Conservation (phyloP, 2,797 vertebrate species). For the Nothura maculosa region DNA sequence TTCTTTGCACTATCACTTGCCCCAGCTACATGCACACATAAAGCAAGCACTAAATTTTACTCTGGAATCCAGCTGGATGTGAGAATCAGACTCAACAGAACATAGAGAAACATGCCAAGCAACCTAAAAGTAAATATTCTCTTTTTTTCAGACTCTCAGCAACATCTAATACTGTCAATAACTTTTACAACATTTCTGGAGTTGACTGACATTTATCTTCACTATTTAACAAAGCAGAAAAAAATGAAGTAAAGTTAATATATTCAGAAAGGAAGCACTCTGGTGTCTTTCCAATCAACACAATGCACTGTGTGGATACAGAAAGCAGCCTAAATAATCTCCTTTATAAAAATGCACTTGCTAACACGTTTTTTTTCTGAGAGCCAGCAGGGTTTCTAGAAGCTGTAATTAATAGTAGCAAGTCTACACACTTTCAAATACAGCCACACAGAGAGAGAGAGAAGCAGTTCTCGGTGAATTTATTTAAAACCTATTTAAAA, state of each 20-base stretch:
- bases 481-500: constrained; percentile 11
- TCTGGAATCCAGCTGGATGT: neutral
- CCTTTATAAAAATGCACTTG: neutral
- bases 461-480: constrained; percentile 4
- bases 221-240: neutral
- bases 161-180: neutral
- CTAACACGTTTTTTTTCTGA: neutral
- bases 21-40: neutral
- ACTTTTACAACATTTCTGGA: neutral
- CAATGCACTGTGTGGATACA: neutral
- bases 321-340: neutral
- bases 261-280: neutral
- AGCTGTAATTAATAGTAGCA: constrained; percentile 2
- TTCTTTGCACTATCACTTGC: neutral
- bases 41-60: neutral
- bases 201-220: neutral
- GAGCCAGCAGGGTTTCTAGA: neutral
- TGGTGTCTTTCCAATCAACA: neutral
- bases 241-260: neutral
- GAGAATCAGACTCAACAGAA: neutral
- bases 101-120: neutral
- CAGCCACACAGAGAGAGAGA: neutral
- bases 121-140: neutral
- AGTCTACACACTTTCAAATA: neutral
- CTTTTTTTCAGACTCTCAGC: neutral